Base-by-base conservation (phyloP, 2,113 vertebrate species). In the Holacanthus passer region DNA sequence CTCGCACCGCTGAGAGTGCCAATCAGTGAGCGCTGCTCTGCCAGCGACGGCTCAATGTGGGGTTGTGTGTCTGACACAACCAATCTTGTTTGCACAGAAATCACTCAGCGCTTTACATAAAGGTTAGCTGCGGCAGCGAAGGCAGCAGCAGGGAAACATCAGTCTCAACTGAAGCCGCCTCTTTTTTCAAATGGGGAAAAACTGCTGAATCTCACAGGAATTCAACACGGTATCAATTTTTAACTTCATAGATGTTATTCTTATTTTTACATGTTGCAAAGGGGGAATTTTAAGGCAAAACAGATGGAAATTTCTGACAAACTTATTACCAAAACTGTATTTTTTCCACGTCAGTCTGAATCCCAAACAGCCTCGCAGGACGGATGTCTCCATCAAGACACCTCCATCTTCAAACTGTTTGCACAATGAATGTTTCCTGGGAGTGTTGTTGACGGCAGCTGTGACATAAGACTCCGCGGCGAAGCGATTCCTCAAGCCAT, bases 391-490 rank as follows among this genome's bases (percentile, higher is more conserved):
- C 73, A 27, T 9, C 0, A 29, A 52, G 59, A 43, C 13, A 0
- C 35, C 52, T n/a, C 0, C 22, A 17, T 47, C 62, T 53, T 55
- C 70, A 35, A 45, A 41, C 32, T 58, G 62, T 69, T 64, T 43
- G 12, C 56, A 68, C 58, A 50, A 7, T 19, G 48, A 65, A 71
- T 56, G 78, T 65, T 70, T 37, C 75, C 79, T 27, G 14, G 35
- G 68, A 60, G 84, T 37, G 63, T 52, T 77, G 79, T 41, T 52
- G 79, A 65, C 66, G 35, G 82, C 53, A 50, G 60, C 64, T 63
- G 64, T 65, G 86, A 86, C 80, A 87, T 29, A 47, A 35, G 35
- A 70, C 75, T 68, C 64, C 43, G 56, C 78, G 59, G 65, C 0
- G 35, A 55, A 43, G 20, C 3, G 17, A 45, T 77, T 82, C 65